Base-by-base conservation (phyloP, 2,888 invertebrate genomes). In the Plebejus anna region DNA sequence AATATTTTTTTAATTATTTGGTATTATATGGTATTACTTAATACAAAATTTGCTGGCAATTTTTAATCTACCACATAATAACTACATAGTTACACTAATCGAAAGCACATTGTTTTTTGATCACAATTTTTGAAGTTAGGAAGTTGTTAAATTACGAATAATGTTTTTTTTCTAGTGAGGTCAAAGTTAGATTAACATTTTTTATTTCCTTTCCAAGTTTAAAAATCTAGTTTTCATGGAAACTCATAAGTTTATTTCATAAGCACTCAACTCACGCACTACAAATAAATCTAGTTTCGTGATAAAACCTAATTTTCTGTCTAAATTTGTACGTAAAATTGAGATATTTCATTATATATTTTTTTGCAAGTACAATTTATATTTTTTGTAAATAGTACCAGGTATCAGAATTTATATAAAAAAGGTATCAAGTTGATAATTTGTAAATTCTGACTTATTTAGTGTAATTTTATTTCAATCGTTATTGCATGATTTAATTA, bases 251-350 rank as follows among this genome's bases (percentile, higher is more conserved):
- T 72, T 72, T 13, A 4, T 1, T 72, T 72, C 2, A 11, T 72
- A 47, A 72, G 28, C 28, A 73, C 36, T 71, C 42, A 73, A 16
- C 73, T 73, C 73, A 73, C 73, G 73, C 73, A 73, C 72, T 28
- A 42, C 22, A 32, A 51, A 73, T 73, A 73, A 73, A 73, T 73
- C 73, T 73, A 73, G 55, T 73, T 32, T 55, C 73, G 73, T 73
- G 73, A 73, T 55, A 55, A 73, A 73, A 55, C 47, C 73, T 73
- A 55, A 73, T 73, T 73, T 73, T 73, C 16, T 9, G 73, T 55
- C 55, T 73, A 51, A 16, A 55, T 73, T 73, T 32, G 28, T 22
- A 47, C 47, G 42, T 66, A 75, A 66, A 32, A 3, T 75, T 22
- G 1, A 66, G 66, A 42, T 16, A 28, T 11, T 2, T 47, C 2